phyloP scores from a whole-genome alignment of 2,113 vertebrate genomes.

The Crotophaga sulcirostris region DNA sequence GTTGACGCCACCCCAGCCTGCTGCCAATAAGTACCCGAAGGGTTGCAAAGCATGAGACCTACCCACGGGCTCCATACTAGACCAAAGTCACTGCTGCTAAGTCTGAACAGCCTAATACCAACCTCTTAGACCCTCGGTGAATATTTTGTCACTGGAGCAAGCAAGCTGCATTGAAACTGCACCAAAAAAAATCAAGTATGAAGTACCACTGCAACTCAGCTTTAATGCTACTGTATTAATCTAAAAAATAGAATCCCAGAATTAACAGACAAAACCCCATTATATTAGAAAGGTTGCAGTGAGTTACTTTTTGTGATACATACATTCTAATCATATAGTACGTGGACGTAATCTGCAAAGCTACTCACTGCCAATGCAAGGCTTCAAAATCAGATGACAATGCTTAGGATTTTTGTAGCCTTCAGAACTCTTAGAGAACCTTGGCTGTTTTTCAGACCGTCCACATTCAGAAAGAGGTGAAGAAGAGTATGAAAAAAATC shows the following conservation, averaged over 20 bases:
- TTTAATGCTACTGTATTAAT: fast-evolving
- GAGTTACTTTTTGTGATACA: fast-evolving
- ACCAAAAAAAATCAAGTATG: neutral
- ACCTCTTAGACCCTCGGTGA: neutral
- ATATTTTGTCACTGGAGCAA: neutral
- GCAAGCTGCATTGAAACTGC: neutral
- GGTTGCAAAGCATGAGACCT: neutral
- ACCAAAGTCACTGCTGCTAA: neutral
- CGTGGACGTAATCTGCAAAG: neutral
- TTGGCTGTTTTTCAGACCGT: fast-evolving
- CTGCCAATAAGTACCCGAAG: neutral
- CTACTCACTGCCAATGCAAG: neutral
- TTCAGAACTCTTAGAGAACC: neutral
- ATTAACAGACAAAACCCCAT: neutral
- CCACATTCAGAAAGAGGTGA: neutral
- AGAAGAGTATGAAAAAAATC: neutral
- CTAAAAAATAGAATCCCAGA: neutral
- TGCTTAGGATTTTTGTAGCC: neutral
- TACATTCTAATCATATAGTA: neutral
- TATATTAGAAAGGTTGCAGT: fast-evolving
- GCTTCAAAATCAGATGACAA: neutral
- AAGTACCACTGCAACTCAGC: neutral
- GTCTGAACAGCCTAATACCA: too few species aligned
- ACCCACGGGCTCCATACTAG: fast-evolving
- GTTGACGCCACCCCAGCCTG: neutral